Evolutionary conservation across 2,888 invertebrate species (phyloP), one percentile per base, ranked within the genome.

Genomic region (Glyphotaelius pellucidus): DNA sequence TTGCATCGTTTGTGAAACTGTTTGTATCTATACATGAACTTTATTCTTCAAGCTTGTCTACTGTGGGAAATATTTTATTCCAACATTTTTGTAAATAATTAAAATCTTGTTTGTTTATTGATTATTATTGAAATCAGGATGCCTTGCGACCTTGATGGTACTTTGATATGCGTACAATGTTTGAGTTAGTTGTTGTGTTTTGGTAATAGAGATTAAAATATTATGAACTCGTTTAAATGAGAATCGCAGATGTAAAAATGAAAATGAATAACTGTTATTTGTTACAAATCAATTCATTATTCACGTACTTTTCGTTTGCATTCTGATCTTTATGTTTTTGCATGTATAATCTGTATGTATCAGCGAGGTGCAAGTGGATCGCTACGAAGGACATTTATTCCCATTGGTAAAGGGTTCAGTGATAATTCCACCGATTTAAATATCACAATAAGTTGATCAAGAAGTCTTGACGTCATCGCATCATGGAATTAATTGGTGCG

Each of bases 401-500:
- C 83, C 35, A 32, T 32, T n/a, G 25, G 83, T 25, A n/a, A 9
- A 67, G 25, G 7, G 1, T 83, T 2, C 35, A 83, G 35, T 19
- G 67, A 15, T 83, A 83, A 83, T 83, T 19, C 32, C 0, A 83
- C 83, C 19, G n/a, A 32, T 83, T 83, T 35, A 35, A 32, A 35
- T 19, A 83, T 38, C 83, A 35, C 83, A 32, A 38, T 9, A 25
- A 35, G 83, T 83, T 19, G 32, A 83, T 38, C 83, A 32, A 83
- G 32, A 3, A 25, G 32, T 38, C 35, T 35, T 19, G 83, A 83
- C 83, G 32, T 32, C 81, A 35, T 83, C 83, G 19, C 89, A 86
- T 89, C 89, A n/a, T n/a, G 30, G 88, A 84, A 92, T 90, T 92
- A 85, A 92, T 90, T 83, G 84, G 80, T 85, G 38, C 52, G 42